Conservation (phyloP, 2,888 invertebrate genomes). For the Penaeus monodon region DNA sequence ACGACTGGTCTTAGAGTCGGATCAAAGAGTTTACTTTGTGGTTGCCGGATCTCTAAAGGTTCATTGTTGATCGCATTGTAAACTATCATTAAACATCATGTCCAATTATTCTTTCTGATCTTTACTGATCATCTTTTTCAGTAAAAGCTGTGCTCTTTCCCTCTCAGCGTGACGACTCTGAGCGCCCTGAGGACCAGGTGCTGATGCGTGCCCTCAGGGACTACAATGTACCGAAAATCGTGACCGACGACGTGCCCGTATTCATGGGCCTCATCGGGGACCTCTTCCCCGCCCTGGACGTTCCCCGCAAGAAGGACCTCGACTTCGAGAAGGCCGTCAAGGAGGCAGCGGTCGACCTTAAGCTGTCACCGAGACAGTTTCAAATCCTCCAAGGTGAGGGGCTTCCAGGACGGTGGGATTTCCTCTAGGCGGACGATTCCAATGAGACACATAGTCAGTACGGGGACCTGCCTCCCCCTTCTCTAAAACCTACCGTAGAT, state of each 20-base stretch:
- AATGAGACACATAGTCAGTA: too few species aligned
- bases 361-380: constrained; percentile 96
- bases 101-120: too few species aligned
- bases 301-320: constrained; percentile 89
- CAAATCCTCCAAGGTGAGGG: constrained; percentile 81
- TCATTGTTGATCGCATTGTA: too few species aligned
- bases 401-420: too few species aligned
- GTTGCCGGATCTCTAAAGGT: constrained; percentile 93
- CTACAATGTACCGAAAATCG: constrained; percentile 96
- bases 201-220: constrained; percentile 95
- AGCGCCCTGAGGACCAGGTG: constrained; percentile 95
- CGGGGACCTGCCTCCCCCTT: too few species aligned
- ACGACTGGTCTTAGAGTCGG: constrained; percentile 94
- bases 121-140: not conserved
- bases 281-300: constrained; percentile 94
- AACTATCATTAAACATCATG: too few species aligned
- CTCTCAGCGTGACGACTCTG: constrained; percentile 87
- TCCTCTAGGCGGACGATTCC: too few species aligned
- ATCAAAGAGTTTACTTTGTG: constrained; percentile 97
- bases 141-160: not conserved
- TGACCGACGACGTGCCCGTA: constrained; percentile 93
- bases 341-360: constrained; percentile 88
- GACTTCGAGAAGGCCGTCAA: constrained; percentile 93
- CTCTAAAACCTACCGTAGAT: too few species aligned
- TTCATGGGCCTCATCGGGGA: constrained; percentile 98